phyloP scores from a whole-genome alignment of 2,797 vertebrate genomes.

The Pseudochirops corinnae region DNA sequence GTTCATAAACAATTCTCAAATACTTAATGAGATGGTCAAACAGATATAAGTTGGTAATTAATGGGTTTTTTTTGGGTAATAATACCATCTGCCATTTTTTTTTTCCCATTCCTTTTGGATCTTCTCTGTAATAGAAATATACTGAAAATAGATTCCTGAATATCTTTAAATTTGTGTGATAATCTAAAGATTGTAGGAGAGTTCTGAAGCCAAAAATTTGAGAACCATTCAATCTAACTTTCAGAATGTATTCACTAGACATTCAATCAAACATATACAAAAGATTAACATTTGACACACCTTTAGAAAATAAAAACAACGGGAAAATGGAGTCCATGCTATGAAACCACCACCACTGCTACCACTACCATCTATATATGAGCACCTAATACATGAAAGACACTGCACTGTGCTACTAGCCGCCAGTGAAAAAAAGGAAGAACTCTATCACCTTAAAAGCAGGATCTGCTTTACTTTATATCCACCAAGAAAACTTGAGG shows the following conservation, averaged over 20 bases:
- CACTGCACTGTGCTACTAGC: background rate
- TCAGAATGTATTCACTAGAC: background rate
- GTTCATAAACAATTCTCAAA: background rate
- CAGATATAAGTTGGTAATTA: background rate
- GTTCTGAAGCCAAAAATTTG: background rate
- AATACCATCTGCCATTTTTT: background rate
- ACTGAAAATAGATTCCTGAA: background rate
- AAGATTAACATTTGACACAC: background rate
- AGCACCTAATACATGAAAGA: background rate
- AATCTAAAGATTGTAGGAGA: background rate
- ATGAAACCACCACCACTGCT: background rate
- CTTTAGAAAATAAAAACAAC: background rate
- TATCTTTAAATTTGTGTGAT: background rate
- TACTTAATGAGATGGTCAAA: background rate
- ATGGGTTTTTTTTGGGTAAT: background rate
- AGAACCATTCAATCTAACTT: background rate
- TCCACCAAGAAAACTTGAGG: background rate
- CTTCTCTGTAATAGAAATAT: background rate
- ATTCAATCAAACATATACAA: background rate
- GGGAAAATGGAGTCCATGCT: background rate
- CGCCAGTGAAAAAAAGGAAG: background rate
- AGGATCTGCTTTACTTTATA: background rate
- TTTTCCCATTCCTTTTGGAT: background rate
- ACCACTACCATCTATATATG: background rate
- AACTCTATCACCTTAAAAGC: background rate